Evolutionary conservation across 1,140 invertebrate species (phyloP).

Genomic region (Diachasmimorpha longicaudata): DNA sequence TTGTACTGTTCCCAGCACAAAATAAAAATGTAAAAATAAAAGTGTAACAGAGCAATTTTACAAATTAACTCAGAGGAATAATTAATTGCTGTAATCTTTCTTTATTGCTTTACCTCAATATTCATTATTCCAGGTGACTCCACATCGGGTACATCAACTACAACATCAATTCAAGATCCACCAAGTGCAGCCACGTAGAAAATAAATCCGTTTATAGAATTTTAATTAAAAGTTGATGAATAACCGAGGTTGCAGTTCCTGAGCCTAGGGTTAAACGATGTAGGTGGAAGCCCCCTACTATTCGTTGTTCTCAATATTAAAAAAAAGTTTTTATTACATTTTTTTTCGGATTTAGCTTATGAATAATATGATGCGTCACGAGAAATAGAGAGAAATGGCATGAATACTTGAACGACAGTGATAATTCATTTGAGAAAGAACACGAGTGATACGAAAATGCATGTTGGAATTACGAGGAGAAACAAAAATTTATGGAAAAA

Average conservation of each 20-base stretch:
- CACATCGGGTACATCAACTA: conserved; percentile 46
- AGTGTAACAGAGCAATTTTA: neutral
- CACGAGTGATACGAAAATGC: neutral
- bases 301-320: conserved; percentile 2
- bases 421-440: neutral
- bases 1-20: neutral
- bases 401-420: neutral
- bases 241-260: conserved; percentile 52
- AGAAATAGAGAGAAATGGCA: conserved; percentile 15
- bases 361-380: neutral
- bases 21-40: neutral
- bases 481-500: conserved; percentile 15
- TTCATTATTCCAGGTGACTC: conserved; percentile 47
- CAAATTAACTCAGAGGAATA: neutral
- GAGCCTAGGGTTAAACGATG: conserved; percentile 42
- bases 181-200: conserved; percentile 42
- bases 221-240: conserved; percentile 37
- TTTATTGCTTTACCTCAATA: neutral
- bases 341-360: neutral
- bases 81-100: too few relatives aligned
- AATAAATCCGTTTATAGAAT: conserved; percentile 9
- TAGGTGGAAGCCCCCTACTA: neutral
- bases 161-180: conserved; percentile 48
- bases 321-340: neutral
- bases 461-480: neutral